Conservation (phyloP, 2,797 vertebrate genomes). For the Rachycentron canadum region DNA sequence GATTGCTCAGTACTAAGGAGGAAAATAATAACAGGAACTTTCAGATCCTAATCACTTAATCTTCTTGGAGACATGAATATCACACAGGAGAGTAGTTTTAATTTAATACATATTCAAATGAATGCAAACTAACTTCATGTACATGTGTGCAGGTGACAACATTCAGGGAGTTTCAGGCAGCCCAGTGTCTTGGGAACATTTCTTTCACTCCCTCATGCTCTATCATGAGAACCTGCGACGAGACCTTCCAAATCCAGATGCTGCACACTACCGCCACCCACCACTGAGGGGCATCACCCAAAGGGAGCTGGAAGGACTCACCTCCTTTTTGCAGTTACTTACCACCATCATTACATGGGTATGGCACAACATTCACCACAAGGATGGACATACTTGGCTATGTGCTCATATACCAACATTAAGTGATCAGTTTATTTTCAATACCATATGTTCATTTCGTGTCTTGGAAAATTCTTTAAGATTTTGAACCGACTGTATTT, state of each 20-base stretch:
- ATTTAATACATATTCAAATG: neutral
- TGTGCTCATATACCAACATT: neutral
- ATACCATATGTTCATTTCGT: no score
- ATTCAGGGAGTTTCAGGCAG: conserved; percentile 93
- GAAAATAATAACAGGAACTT: no score
- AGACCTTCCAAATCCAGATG: conserved; percentile 93
- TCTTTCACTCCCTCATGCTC: conserved; percentile 97
- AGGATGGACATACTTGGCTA: neutral
- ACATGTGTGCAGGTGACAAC: conserved; percentile 88
- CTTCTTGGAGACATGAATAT: neutral
- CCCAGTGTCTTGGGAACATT: conserved; percentile 98
- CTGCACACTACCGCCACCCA: conserved; percentile 93
- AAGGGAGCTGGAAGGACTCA: conserved; percentile 95
- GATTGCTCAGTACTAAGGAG: neutral
- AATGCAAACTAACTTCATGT: neutral
- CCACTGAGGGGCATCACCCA: conserved; percentile 97
- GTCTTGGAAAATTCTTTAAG: neutral
- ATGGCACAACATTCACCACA: conserved; percentile 20
- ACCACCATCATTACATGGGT: conserved; percentile 96
- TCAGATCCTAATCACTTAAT: neutral
- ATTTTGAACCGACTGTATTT: neutral
- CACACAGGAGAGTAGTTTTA: neutral
- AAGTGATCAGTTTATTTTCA: neutral
- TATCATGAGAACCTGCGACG: conserved; percentile 96
- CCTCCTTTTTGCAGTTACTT: conserved; percentile 93